A percentile compares a stretch with the other conserved stretches of the same genome.
These are phyloP conservation scores for Odontamblyopus lacepedii DNA, from an alignment of 2,797 vertebrate species.

Conservation along the genomic window DNA sequence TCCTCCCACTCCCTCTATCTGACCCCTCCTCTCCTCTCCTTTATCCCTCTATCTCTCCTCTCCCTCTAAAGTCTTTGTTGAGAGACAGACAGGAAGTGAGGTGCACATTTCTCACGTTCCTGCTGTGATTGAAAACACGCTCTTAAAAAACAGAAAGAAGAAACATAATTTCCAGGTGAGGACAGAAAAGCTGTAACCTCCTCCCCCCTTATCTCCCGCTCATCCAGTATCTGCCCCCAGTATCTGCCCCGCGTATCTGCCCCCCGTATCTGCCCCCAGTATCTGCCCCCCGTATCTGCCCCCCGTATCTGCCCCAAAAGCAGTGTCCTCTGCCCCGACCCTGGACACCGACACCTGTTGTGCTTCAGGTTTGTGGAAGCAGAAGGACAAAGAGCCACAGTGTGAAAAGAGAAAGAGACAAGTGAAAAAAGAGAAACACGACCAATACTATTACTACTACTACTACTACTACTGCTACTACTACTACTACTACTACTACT, in stretches of 20 bases:
- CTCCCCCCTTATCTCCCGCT: slow-evolving; percentile 52
- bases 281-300: not conserved
- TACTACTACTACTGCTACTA: no score
- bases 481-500: no score
- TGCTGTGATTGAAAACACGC: slow-evolving; percentile 84
- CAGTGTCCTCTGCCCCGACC: slow-evolving; percentile 76
- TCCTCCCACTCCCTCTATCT: no score
- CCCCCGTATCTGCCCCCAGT: slow-evolving; percentile 49
- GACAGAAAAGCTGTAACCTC: slow-evolving; percentile 89
- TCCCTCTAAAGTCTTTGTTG: slow-evolving; percentile 13
- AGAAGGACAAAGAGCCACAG: slow-evolving; percentile 94
- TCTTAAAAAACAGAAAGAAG: slow-evolving; percentile 68
- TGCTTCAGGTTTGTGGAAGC: slow-evolving; percentile 82
- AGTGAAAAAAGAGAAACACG: slow-evolving; percentile 87
- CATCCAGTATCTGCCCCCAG: slow-evolving; percentile 51
- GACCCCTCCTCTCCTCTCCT: no score
- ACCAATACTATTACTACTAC: not conserved
- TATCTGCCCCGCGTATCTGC: slow-evolving; percentile 20
- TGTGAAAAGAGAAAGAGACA: slow-evolving; percentile 84
- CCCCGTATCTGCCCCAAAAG: slow-evolving; percentile 34
- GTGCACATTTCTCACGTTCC: slow-evolving; percentile 89
- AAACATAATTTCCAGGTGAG: slow-evolving; percentile 96
- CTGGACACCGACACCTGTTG: slow-evolving; percentile 69
- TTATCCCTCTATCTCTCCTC: no score
- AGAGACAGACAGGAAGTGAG: slow-evolving; percentile 68